These are phyloP conservation scores for Drosophila subsilvestris DNA, from an alignment of 2,888 invertebrate genomes.

Conservation along the genomic window DNA sequence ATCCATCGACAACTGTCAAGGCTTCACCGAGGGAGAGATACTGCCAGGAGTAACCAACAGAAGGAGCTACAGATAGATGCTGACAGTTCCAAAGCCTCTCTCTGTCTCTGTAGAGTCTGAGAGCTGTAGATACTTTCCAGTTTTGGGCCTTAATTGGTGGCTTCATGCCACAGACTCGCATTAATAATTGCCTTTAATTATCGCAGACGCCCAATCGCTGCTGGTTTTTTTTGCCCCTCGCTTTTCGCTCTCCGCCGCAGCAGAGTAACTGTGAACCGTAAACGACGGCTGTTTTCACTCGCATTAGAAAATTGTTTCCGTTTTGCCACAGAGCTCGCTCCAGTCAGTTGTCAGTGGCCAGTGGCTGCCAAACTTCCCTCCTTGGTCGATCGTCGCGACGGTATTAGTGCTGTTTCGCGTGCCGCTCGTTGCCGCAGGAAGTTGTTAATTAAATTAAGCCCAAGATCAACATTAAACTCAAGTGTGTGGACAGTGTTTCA, in stretches of 20 bases:
- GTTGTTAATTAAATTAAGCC: constrained; percentile 75
- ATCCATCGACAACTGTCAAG: constrained; percentile 58
- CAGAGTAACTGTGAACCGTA: constrained; percentile 17
- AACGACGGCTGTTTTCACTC: constrained; percentile 58
- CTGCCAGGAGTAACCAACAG: constrained; percentile 2
- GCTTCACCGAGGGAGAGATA: constrained; percentile 23
- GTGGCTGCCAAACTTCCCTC: constrained; percentile 30
- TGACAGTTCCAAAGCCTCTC: constrained; percentile 51
- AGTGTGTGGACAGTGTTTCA: constrained; percentile 28
- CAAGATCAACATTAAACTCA: constrained; percentile 65
- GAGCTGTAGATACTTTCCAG: constrained; percentile 51
- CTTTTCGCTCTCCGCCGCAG: constrained; percentile 21
- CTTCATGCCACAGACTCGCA: constrained; percentile 42
- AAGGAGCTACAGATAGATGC: constrained; percentile 10
- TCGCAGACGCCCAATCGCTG: constrained; percentile 82
- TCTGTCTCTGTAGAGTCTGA: constrained; percentile 7
- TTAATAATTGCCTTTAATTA: constrained; percentile 79
- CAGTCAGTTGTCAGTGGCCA: neutral
- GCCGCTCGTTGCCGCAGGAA: constrained; percentile 55
- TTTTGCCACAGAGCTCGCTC: constrained; percentile 36
- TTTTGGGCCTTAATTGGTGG: constrained; percentile 73
- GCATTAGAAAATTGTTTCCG: constrained; percentile 74
- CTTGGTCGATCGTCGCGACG: too few species aligned
- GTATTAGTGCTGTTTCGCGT: constrained; percentile 22
- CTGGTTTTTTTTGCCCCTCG: constrained; percentile 34